Percentiles rank a stretch among this genome's conserved stretches.
Evolutionary conservation across 2,113 vertebrate genomes (phyloP).

Genomic region (Carassius carassius): DNA sequence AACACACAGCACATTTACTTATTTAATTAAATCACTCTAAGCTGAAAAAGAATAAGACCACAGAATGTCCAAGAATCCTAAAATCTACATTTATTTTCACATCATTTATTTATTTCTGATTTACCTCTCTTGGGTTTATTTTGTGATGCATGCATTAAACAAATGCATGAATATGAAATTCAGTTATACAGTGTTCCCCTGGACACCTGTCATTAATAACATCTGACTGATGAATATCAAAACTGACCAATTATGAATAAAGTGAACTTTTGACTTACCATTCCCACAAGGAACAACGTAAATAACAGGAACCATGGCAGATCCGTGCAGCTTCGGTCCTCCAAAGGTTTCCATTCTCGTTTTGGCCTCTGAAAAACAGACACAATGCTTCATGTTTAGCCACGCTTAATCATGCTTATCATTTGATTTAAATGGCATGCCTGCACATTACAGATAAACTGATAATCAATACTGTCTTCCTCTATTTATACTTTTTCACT

Average conservation of each 20-base stretch:
- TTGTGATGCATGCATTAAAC: neutral
- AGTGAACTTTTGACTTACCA: conserved; percentile 79
- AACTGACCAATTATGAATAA: neutral
- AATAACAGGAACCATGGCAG: conserved; percentile 95
- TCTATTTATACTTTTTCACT: neutral
- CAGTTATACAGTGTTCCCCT: neutral
- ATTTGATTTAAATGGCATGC: neutral
- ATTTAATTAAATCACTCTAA: too few species aligned
- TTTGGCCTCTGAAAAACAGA: conserved; percentile 83
- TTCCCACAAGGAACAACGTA: conserved; percentile 90
- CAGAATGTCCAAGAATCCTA: neutral
- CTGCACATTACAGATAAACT: neutral
- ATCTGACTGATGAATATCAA: neutral
- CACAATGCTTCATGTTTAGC: neutral
- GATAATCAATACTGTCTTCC: neutral
- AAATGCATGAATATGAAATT: neutral
- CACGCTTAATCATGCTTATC: neutral
- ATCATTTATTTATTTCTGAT: neutral
- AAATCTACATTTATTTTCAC: neutral
- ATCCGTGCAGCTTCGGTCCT: conserved; percentile 97
- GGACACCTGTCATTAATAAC: neutral
- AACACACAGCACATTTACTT: too few species aligned
- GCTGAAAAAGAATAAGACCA: neutral
- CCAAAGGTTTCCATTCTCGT: conserved; percentile 96
- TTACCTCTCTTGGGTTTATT: neutral